These are phyloP conservation scores for Pollenia amentaria DNA, from an alignment of 2,888 invertebrate species.

Conservation along the genomic window DNA sequence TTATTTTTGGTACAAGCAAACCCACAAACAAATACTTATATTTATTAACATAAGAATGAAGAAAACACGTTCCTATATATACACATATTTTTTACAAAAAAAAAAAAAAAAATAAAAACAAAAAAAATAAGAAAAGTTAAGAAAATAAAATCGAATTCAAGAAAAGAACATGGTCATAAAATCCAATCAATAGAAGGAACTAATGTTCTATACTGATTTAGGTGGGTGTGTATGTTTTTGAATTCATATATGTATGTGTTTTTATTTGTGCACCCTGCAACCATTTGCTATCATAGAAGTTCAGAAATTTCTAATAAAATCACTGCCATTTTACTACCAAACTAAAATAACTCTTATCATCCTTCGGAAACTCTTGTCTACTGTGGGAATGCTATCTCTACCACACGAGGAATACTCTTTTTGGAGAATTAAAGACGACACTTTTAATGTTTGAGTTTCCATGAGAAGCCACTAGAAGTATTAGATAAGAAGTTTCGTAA, in stretches of 20 bases:
- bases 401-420: too few relatives aligned
- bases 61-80: not conserved
- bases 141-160: not conserved
- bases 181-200: slow-evolving; percentile 61
- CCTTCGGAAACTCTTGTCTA: too few relatives aligned
- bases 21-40: not conserved
- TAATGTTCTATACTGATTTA: slow-evolving; percentile 45
- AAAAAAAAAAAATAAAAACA: not conserved
- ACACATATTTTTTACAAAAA: not conserved
- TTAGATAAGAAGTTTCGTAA: too few relatives aligned
- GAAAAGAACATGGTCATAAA: slow-evolving; percentile 55
- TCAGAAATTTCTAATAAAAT: too few relatives aligned
- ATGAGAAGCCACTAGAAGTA: too few relatives aligned
- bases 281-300: too few relatives aligned
- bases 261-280: not conserved
- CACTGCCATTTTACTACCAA: too few relatives aligned
- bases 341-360: too few relatives aligned
- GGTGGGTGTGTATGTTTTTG: slow-evolving; percentile 7
- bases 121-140: not conserved
- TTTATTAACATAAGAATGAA: slow-evolving; percentile 26
- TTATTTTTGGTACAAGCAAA: not conserved
- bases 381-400: too few relatives aligned
- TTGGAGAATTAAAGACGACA: too few relatives aligned
- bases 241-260: not conserved
- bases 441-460: too few relatives aligned